Evolutionary conservation across 2,797 vertebrate species (phyloP), one percentile per base, ranked within the genome.

Genomic region (Pelodytes ibericus): DNA sequence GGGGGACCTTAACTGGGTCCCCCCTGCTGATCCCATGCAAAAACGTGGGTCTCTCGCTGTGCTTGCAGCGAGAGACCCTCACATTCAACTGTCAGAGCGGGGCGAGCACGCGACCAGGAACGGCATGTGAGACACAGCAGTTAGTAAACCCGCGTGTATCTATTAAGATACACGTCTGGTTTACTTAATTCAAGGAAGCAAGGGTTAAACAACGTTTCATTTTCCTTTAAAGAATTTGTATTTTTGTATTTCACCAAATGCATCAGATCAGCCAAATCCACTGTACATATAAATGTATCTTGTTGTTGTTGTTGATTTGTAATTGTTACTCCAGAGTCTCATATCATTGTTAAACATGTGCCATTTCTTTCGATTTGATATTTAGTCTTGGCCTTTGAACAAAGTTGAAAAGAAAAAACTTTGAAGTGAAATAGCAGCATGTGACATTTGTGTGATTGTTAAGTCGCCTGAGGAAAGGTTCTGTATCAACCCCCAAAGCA

Each of bases 391-490:
- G 57, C 2, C 20, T 27, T 27, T 58, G 56, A 27, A 22, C 11
- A 29, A 51, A 72, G 70, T 49, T 62, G 58, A 72, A 72, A 22
- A 72, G 58, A 39, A 47, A 39, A 27, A 56, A 72, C 61, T 29
- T 29, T 58, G 24, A 74, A 61, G 57, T 26, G 53, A 74, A 74
- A 74, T 65, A 74, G 53, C 71, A 65, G 30, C 15, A n/a, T 31
- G 49, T 74, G 71, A 65, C 71, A 74, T 74, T 65, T 73, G 10
- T 39, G 11, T 27, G 44, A 53, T 64, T 64, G 49, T 73, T 64
- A 36, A 39, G 26, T 58, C 16, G 58, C 58, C 16, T 1, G 16
- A 30, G 58, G 58, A 60, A 60, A 60, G 26, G 27, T 31, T 31
- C 27, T 30, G 27, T 18, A 27, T 30, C 6, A 60, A 60, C 5